These are phyloP conservation scores for Dioctria linearis DNA, from an alignment of 2,888 invertebrate species.

Conservation along the genomic window DNA sequence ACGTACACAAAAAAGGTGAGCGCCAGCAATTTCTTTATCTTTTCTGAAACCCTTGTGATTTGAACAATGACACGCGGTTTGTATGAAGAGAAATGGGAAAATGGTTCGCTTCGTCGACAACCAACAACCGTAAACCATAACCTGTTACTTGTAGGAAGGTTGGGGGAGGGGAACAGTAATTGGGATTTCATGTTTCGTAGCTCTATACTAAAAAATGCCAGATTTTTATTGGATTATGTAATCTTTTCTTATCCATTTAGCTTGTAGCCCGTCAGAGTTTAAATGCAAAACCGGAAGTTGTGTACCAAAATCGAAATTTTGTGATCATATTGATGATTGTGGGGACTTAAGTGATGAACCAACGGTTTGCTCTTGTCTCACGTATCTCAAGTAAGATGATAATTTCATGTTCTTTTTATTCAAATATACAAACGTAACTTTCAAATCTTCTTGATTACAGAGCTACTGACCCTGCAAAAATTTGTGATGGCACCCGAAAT, in stretches of 20 bases:
- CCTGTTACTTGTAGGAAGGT: not conserved
- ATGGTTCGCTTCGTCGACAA: not conserved
- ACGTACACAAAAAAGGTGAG: constrained; percentile 62
- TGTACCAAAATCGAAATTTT: constrained; percentile 79
- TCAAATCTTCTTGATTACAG: constrained; percentile 60
- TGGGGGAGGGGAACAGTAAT: constrained; percentile 3
- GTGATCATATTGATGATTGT: constrained; percentile 79
- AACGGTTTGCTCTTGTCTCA: constrained; percentile 75
- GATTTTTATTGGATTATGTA: constrained; percentile 13
- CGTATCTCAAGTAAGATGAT: constrained; percentile 74
- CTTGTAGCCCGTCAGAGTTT: constrained; percentile 75
- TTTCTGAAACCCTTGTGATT: not conserved
- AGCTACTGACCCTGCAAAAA: constrained; percentile 77
- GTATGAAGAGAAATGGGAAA: not conserved
- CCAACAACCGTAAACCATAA: too few species aligned
- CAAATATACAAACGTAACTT: not conserved
- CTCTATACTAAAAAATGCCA: constrained; percentile 20
- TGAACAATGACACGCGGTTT: not conserved
- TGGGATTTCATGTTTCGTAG: not conserved
- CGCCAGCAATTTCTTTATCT: not conserved
- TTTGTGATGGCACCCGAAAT: constrained; percentile 85
- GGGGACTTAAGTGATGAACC: constrained; percentile 83
- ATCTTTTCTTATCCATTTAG: constrained; percentile 68
- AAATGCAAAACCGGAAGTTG: constrained; percentile 78
- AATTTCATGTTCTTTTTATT: not conserved